Base-by-base conservation (phyloP, 2,113 vertebrate genomes). In the Sisor rabdophorus region DNA sequence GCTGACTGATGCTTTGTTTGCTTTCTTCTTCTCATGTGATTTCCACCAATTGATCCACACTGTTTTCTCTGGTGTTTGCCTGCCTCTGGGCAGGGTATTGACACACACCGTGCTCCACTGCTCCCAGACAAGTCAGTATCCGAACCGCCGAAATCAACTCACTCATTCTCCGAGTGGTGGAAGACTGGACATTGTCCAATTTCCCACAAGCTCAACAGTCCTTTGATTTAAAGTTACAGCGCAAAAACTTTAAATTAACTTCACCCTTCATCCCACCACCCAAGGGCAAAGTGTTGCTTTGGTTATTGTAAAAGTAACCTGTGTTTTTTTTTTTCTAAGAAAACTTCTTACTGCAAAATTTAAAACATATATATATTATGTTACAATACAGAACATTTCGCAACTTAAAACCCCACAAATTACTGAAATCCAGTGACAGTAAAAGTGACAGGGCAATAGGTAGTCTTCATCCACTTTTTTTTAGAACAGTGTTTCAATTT, bases 21-120 rank as follows among this genome's bases (percentile, higher is more conserved):
- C 59, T 80, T 72, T 79, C 40, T 54, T 68, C 68, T 76, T 68
- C 60, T 36, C 40, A 52, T 75, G 55, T 60, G 69, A 83, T 81
- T 84, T 64, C 64, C 28, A 65, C 52, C 22, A 30, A 80, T 83
- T 77, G 76, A 83, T 79, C 61, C 26, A 3, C n/a, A 68, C 54
- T 22, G 19, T 58, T 78, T 56, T 82, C 64, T 44, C 40, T 67
- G 47, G 59, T 61, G 32, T 60, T 72, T 70, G 61, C 32, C 70
- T 53, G 76, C 60, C 48, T 76, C 58, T 77, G 59, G 72, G 75
- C 11, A 20, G 61, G 61, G 30, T 78, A 79, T 80, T 52, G 80
- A 84, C 79, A 52, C 30, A 15, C 47, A 26, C 28, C 19, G 16
- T 59, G 54, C 44, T 64, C 24, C 59, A 76, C 32, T 17, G 12